Percentiles rank a stretch among this genome's conserved stretches.
These are phyloP conservation scores for Leptocoma aspasia DNA, from an alignment of 2,113 vertebrate genomes.

Conservation along the genomic window DNA sequence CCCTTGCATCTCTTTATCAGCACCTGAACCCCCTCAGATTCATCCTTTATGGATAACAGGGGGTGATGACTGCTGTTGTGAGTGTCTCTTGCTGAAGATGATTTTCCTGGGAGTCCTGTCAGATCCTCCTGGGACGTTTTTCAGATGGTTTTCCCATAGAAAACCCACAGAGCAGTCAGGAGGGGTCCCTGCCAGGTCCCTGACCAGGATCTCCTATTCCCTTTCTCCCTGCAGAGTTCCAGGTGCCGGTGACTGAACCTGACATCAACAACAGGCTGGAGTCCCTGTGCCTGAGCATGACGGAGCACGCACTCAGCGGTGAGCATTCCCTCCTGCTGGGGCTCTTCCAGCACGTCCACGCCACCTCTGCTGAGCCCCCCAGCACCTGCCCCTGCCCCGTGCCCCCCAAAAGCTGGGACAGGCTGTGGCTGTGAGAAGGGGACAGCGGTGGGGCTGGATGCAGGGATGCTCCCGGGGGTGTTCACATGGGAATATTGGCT, in stretches of 20 bases:
- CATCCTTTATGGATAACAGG: fast-evolving
- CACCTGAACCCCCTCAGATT: neutral
- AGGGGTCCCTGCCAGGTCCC: neutral
- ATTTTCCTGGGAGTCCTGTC: neutral
- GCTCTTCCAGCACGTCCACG: constrained; percentile 25
- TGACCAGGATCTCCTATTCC: neutral
- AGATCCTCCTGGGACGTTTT: neutral
- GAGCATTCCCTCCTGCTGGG: constrained; percentile 39
- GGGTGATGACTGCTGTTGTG: fast-evolving
- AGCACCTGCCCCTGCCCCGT: neutral
- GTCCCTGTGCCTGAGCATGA: constrained; percentile 99
- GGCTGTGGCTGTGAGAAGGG: constrained; percentile 25
- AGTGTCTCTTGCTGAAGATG: neutral
- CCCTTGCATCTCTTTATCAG: fast-evolving
- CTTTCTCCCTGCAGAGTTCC: constrained; percentile 83
- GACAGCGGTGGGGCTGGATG: neutral
- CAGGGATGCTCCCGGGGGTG: neutral
- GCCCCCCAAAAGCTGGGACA: constrained; percentile 50
- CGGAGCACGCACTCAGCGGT: constrained; percentile 97
- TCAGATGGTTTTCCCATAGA: neutral
- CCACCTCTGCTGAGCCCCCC: neutral
- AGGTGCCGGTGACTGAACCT: constrained; percentile 92
- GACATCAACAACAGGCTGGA: constrained; percentile 99
- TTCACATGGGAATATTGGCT: fast-evolving
- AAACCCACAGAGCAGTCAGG: fast-evolving